Conservation (phyloP, 2,888 invertebrate genomes). For the Palloptera scutellata region DNA sequence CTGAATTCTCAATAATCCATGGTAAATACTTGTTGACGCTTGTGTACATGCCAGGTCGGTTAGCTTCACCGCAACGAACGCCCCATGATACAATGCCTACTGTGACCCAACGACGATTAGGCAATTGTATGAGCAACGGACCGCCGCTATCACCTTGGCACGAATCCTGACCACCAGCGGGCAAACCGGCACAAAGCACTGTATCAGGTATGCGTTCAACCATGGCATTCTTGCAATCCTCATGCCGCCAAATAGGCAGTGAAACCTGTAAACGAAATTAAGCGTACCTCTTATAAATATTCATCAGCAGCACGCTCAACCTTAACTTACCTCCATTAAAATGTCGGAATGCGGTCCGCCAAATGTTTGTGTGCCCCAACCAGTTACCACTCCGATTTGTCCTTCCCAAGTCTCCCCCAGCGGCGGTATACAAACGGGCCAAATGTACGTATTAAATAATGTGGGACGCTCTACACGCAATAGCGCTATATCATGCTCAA, state of each 20-base stretch:
- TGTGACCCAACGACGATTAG: conserved; percentile 78
- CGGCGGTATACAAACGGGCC: conserved; percentile 86
- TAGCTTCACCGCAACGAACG: conserved; percentile 78
- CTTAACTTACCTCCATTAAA: conserved; percentile 73
- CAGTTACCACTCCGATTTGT: conserved; percentile 72
- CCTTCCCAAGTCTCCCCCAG: conserved; percentile 69
- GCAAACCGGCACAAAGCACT: conserved; percentile 79
- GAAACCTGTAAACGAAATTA: conserved; percentile 51
- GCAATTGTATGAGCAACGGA: conserved; percentile 77
- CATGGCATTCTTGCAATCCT: conserved; percentile 71
- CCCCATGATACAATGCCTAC: conserved; percentile 90
- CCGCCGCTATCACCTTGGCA: conserved; percentile 77
- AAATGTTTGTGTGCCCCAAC: conserved; percentile 80
- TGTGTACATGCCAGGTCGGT: conserved; percentile 82
- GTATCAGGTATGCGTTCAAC: conserved; percentile 73
- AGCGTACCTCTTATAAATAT: background rate
- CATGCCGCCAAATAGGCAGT: conserved; percentile 80
- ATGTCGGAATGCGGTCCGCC: conserved; percentile 75
- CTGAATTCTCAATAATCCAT: conserved; percentile 62
- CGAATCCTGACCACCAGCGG: conserved; percentile 80
- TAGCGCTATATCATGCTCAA: conserved; percentile 81
- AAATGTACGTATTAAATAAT: conserved; percentile 79
- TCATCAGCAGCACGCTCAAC: background rate
- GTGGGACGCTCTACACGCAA: conserved; percentile 73
- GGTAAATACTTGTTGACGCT: conserved; percentile 67